Base-by-base conservation (phyloP, 1,140 invertebrate species). In the Trichonephila clavata region DNA sequence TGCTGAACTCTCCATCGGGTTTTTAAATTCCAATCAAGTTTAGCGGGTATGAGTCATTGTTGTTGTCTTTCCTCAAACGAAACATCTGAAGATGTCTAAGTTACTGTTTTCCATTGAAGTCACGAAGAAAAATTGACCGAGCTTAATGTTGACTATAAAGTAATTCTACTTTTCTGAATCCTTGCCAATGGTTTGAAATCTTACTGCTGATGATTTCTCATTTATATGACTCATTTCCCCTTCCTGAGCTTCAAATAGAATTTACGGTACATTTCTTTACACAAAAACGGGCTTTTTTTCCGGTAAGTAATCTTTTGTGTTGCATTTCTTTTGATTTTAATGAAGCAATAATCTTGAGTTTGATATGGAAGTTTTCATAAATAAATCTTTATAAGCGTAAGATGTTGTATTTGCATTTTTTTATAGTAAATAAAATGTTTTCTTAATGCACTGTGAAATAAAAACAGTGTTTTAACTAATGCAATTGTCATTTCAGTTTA, bases 1-100 rank as follows among this genome's bases (percentile, higher is more conserved):
- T 57, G 39, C 43, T 59, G 81, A n/a, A 83, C 81, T 83, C 81
- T 83, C n/a, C 21, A 50, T 83, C 43, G 50, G 50, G 10, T 50
- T 57, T 77, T 83, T 83, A 59, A 83, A 83, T 83, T 83, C 81
- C 81, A 50, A 83, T 83, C 81, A 83, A 83, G 81, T 83, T 57
- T 59, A 83, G 81, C 81, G 81, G 81, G 81, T 83, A 83, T 83
- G 81, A 83, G 81, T 83, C 81, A 83, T 83, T 43, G 43, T 83
- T 83, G 81, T 83, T 83, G 81, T 83, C 81, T 57, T 83, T 83
- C 39, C 43, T 83, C 39, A 16, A 83, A 24, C 43, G 57, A n/a
- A 83, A 24, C 20, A 24, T 39, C 16, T 20, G 27, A 77, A 27
- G 71, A 77, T 77, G 71, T 27, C 5, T 39, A 24, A 77, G 71